Evolutionary conservation across 1,140 invertebrate genomes (phyloP), one percentile per base, ranked within the genome.

Genomic region (Drosophila eugracilis): DNA sequence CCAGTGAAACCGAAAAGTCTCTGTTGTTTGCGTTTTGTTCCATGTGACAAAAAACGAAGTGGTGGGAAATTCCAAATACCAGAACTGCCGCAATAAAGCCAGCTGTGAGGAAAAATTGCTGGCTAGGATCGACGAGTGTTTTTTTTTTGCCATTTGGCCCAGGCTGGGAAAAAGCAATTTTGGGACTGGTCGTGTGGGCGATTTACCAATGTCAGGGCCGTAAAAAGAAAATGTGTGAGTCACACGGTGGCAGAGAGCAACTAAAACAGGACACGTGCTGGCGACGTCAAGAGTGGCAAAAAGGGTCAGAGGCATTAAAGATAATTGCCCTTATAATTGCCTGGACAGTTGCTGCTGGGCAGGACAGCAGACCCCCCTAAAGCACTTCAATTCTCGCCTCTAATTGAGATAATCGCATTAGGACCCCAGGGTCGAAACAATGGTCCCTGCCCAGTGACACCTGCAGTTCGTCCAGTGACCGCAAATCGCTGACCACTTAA

Each of bases 281-380:
- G 75, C 48, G n/a, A n/a, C 45, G 44, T 73, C 53, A 50, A 41
- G 36, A 63, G 60, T 58, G 55, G 66, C 45, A 37, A 66, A 81
- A 85, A 86, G 77, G 81, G 67, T 70, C 69, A 60, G 53, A 60
- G 15, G 50, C 78, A 85, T 85, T 88, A 86, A 85, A 85, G 72
- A 71, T 86, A 86, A 85, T 85, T 81, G 83, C 58, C 36, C 71
- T 74, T 77, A 80, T 85, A 85, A 85, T 85, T 86, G 81, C 69
- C 24, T 17, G 24, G 41, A 26, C 69, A 54, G 49, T 67, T 67
- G 44, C 14, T 45, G 19, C 37, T 32, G 30, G 30, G 9, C 28
- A 12, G 10, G 5, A n/a, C 12, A 5, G 21, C 14, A 45, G 6
- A 10, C n/a, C n/a, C 5, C 15, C 39, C 30, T 15, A 36, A 24